Evolutionary conservation across 1,140 invertebrate species (phyloP).

Genomic region (Thaumetopoea pityocampa): DNA sequence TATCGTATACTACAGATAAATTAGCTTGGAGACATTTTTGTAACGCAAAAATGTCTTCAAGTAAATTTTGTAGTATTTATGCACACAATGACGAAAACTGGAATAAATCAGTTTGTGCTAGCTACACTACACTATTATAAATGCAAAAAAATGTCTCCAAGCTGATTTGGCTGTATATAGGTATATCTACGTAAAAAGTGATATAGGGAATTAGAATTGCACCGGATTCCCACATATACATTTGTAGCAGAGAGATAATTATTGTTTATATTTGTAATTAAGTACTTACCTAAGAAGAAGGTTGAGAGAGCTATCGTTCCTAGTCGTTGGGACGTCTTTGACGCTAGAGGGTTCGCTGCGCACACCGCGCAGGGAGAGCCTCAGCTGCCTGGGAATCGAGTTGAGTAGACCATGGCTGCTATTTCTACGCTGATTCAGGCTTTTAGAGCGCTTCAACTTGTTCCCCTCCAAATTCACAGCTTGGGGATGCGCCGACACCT

Average conservation of each 20-base stretch:
- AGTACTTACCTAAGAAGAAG: conserved; percentile 61
- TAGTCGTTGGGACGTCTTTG: conserved; percentile 62
- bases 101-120: too few species aligned
- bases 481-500: conserved; percentile 42
- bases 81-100: too few species aligned
- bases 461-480: conserved; percentile 56
- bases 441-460: conserved; percentile 66
- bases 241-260: background rate
- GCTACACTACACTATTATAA: too few species aligned
- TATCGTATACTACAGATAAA: too few species aligned
- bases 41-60: too few species aligned
- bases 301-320: conserved; percentile 66
- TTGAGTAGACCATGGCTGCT: conserved; percentile 69
- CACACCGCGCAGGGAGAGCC: conserved; percentile 73
- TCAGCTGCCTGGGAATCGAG: conserved; percentile 74
- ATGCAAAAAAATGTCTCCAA: too few species aligned
- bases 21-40: too few species aligned
- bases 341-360: conserved; percentile 68
- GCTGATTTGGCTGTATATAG: too few species aligned
- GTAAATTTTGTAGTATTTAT: too few species aligned
- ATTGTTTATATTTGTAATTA: background rate
- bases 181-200: too few species aligned
- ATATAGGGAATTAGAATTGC: too few species aligned
- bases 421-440: conserved; percentile 62
- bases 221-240: background rate